These are phyloP conservation scores for Melanostigma gelatinosum DNA, from an alignment of 2,113 vertebrate species.

Conservation along the genomic window DNA sequence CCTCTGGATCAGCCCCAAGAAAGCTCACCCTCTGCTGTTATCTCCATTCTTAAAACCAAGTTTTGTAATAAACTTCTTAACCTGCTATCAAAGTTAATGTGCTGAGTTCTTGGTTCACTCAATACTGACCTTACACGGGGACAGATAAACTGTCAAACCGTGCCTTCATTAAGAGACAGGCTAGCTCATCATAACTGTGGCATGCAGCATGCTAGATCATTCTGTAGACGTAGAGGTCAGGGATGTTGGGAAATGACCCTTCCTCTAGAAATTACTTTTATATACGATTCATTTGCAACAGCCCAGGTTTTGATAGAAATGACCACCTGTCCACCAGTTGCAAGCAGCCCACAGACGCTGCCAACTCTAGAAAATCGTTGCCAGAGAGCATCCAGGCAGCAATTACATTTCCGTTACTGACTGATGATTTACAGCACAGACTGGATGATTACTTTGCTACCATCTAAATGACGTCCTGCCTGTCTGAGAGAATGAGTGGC, in stretches of 20 bases:
- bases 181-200: not conserved
- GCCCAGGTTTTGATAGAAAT: not conserved
- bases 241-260: not conserved
- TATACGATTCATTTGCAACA: conserved; percentile 1
- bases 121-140: no score
- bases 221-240: not conserved
- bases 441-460: conserved; percentile 8
- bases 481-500: not conserved
- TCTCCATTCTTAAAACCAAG: not conserved
- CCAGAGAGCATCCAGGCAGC: not conserved
- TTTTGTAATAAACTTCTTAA: not conserved
- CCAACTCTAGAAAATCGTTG: not conserved
- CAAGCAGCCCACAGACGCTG: not conserved
- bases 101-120: no score
- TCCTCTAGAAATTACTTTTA: not conserved
- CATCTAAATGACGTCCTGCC: not conserved
- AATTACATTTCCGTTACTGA: conserved; percentile 22
- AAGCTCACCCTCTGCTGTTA: not conserved
- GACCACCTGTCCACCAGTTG: not conserved
- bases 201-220: not conserved
- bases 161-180: not conserved
- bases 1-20: not conserved
- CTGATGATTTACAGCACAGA: conserved; percentile 25
- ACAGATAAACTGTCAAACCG: no score
- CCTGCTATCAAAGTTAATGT: not conserved